Percentiles rank a stretch among this genome's conserved stretches.
Conservation (phyloP, 2,888 invertebrate genomes). For the Melangyna quadrimaculata region DNA sequence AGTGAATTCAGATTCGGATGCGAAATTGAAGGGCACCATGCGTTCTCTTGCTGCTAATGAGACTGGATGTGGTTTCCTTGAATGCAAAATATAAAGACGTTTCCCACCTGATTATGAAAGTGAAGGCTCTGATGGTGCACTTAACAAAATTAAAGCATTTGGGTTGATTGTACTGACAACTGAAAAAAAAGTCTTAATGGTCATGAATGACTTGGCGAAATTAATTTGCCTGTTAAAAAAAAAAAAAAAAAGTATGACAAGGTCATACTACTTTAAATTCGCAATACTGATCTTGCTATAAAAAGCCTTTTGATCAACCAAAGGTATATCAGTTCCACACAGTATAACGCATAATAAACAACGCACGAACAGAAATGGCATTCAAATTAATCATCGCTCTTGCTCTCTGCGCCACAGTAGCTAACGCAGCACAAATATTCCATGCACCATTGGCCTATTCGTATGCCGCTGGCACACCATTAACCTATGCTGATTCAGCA, state of each 20-base stretch:
- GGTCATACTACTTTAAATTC: background rate
- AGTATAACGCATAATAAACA: slow-evolving; percentile 18
- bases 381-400: slow-evolving; percentile 82
- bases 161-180: background rate
- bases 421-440: slow-evolving; percentile 81
- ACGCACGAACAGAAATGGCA: slow-evolving; percentile 48
- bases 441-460: too few relatives aligned
- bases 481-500: slow-evolving; percentile 73
- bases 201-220: too few relatives aligned
- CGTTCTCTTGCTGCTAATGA: background rate
- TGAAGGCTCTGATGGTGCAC: too few relatives aligned
- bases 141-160: too few relatives aligned
- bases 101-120: background rate
- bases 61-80: too few relatives aligned
- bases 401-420: slow-evolving; percentile 83
- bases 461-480: slow-evolving; percentile 77
- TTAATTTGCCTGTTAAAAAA: background rate
- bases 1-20: background rate
- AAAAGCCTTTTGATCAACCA: background rate
- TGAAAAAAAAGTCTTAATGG: too few relatives aligned
- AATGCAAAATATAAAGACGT: background rate
- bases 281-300: slow-evolving; percentile 33
- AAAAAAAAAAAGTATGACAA: too few relatives aligned
- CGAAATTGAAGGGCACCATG: too few relatives aligned
- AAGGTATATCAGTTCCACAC: slow-evolving; percentile 30